Conservation (phyloP, 2,113 vertebrate species). For the Nematolebias whitei region DNA sequence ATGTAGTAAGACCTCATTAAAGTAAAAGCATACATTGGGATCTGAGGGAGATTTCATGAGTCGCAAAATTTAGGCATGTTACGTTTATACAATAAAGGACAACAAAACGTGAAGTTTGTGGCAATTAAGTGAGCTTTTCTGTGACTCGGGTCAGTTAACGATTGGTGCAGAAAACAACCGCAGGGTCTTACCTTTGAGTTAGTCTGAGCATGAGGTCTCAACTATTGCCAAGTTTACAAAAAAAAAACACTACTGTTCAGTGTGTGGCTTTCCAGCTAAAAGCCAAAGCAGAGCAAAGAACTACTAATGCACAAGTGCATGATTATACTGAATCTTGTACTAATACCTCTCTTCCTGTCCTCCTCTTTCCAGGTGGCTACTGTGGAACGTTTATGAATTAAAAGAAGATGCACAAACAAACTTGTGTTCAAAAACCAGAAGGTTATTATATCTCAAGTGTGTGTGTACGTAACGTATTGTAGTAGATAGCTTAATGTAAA, state of each 20-base stretch:
- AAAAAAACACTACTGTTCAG: conserved; percentile 5
- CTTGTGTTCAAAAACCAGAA: conserved; percentile 1
- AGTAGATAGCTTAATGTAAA: background rate
- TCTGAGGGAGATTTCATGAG: background rate
- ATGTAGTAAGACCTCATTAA: background rate
- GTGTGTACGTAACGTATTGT: too few species aligned
- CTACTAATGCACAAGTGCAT: conserved; percentile 64
- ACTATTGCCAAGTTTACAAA: background rate
- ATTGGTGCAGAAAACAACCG: background rate
- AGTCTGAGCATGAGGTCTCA: conserved; percentile 1
- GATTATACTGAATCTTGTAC: conserved; percentile 23
- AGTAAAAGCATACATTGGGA: background rate
- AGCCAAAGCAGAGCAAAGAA: conserved; percentile 51
- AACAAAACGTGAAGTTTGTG: background rate
- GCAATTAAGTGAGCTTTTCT: background rate
- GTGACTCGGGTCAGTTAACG: background rate
- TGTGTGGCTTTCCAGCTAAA: conserved; percentile 5
- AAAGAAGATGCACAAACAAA: conserved; percentile 44
- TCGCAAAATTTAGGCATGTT: background rate
- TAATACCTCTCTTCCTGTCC: conserved; percentile 95
- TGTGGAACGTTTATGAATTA: conserved; percentile 71
- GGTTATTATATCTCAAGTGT: background rate
- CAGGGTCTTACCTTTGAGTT: background rate
- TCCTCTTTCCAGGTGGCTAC: conserved; percentile 95
- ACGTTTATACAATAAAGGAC: background rate